Evolutionary conservation across 2,113 vertebrate genomes (phyloP), one percentile per base, ranked within the genome.

Genomic region (Speoplatyrhinus poulsoni): DNA sequence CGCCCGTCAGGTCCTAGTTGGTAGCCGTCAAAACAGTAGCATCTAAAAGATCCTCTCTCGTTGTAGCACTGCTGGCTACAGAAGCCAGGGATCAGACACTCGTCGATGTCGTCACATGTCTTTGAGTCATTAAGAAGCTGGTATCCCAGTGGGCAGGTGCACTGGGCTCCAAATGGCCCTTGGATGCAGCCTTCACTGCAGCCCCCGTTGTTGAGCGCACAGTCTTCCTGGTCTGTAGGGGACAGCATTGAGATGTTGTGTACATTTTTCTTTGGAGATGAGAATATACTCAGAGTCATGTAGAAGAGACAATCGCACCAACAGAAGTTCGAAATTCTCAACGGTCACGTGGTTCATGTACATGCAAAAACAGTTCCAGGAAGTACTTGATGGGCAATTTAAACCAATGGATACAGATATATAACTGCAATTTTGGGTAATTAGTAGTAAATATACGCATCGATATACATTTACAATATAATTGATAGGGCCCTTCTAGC

Each of bases 21-120:
- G 78, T 91, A 92, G 53, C 91, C 91, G 0, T 82, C 50, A 15
- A 86, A 87, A 69, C 91, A 92, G 82, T 80, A 83, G 80, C 91
- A 92, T 62, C 91, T 82, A 79, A 90, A 92, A 65, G 72, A 83
- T 49, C 91, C 90, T 62, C 85, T 85, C 75, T 91, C 88, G 1
- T 92, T 92, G 78, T 65, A 90, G 76, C 91, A 91, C 56, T 85
- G 64, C 76, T 92, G 91, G 82, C 91, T 92, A 69, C 91, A 91
- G 80, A 89, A 89, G 46, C 91, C 90, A 1, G 88, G 88, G 58
- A 91, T 88, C 65, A 86, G 78, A 65, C 91, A 92, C 79, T 92
- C 90, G 19, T 92, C 10, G 47, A 91, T 87, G 79, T 92, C 90
- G 0, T 88, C 85, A 12, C 91, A 92, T n/a, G 84, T 92, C 80